Base-by-base conservation (phyloP, 2,797 vertebrate species). In the Lates japonicus region DNA sequence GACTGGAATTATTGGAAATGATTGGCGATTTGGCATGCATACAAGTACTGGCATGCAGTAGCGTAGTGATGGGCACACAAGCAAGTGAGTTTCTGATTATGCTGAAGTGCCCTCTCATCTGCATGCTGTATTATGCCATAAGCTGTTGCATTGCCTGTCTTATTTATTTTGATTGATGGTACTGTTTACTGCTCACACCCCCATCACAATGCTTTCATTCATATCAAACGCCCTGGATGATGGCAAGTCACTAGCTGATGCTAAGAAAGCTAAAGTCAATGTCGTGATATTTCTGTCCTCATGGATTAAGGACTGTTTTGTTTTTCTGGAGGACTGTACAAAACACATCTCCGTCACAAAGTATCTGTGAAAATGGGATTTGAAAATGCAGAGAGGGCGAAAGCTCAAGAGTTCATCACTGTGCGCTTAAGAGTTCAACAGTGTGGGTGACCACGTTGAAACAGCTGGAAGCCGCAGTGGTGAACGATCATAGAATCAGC, bases 161-260 rank as follows among this genome's bases (percentile, higher is more conserved):
- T 71, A 78, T 84, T 84, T 75, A 54, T 65, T 84, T 70, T 88
- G 77, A 90, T 74, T 84, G 80, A 86, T 87, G 69, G 29, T 8
- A 11, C 57, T 65, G 75, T 83, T 82, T 72, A 82, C 58, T 51
- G 67, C 79, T 76, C 76, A 73, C 64, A 46, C 54, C 72, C 60
- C 25, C 71, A 73, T 85, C 68, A 60, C 46, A 33, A 72, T 35
- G 11, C 54, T 76, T 83, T 76, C 44, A 59, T 70, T 74, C 10
- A 5, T 76, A 80, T 69, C 66, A 78, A 75, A 78, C 73, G 62
- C 0, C 13, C 69, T 51, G 52, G 41, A 69, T 48, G 78, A 80
- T 35, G 35, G 51, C 67, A 76, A 75, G 17, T 20, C 54, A 49
- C 52, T 17, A 14, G 59, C 39, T 39, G 74, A 78, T 55, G 57